phyloP scores from a whole-genome alignment of 64 coral and sea anemone species.

The Montipora sp. region DNA sequence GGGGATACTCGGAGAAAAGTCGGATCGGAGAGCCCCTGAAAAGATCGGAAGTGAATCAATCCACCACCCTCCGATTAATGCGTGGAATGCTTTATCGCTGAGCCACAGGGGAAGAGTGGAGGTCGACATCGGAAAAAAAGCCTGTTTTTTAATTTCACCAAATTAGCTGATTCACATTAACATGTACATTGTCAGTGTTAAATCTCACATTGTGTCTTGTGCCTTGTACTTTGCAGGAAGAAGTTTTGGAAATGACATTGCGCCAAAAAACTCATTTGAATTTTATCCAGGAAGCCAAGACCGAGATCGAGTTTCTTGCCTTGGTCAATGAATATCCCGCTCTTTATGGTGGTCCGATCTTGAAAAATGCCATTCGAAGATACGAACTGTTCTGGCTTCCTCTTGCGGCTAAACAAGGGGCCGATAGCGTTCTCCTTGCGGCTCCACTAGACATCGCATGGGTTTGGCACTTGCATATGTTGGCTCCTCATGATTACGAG shows the following conservation, averaged over 20 bases:
- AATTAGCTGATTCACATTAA: no score
- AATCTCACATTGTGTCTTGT: background rate
- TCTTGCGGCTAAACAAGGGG: slow-evolving; percentile 51
- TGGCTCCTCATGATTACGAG: slow-evolving; percentile 49
- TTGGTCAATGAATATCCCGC: slow-evolving; percentile 11
- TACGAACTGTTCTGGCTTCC: slow-evolving; percentile 83
- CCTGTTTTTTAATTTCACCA: no score
- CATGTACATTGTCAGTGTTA: no score
- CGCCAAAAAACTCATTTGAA: background rate
- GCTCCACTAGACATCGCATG: slow-evolving; percentile 75
- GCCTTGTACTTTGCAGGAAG: background rate
- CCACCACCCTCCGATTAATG: no score
- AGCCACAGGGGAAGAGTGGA: no score
- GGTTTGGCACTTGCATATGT: slow-evolving; percentile 74
- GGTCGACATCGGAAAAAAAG: no score
- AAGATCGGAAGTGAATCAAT: no score
- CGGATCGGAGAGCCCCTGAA: no score
- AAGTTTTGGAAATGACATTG: background rate
- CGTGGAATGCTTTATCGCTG: no score
- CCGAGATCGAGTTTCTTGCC: slow-evolving; percentile 23
- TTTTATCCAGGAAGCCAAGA: slow-evolving; percentile 3
- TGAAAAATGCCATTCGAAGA: slow-evolving; percentile 57
- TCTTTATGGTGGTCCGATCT: slow-evolving; percentile 12
- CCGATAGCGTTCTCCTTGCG: slow-evolving; percentile 27
- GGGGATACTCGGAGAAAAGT: no score